Evolutionary conservation across 2,113 vertebrate species (phyloP).

Genomic region (Neomonachus schauinslandi): DNA sequence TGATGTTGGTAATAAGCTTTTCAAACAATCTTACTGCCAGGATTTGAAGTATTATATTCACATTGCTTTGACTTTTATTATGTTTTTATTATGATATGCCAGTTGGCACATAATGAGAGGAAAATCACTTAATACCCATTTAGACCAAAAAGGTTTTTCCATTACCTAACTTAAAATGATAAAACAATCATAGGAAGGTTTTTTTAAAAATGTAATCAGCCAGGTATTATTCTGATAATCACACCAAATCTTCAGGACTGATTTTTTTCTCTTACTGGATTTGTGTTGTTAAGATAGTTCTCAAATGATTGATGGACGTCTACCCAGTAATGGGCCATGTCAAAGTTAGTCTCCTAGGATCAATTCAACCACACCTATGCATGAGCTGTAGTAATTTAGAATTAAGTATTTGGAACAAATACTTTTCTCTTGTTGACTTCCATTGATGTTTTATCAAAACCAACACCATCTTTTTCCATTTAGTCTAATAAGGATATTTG

Average conservation of each 20-base stretch:
- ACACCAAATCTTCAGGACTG: not conserved
- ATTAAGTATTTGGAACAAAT: not conserved
- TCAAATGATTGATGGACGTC: accelerated
- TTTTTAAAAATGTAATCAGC: not conserved
- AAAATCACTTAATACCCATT: not conserved
- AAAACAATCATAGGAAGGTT: not conserved
- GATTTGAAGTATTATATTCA: not conserved
- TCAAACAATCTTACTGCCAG: slow-evolving; percentile 28
- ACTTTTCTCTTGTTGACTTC: not conserved
- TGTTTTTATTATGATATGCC: not conserved
- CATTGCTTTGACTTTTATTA: not conserved
- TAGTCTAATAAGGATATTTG: not conserved
- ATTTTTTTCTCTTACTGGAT: not conserved
- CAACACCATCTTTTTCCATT: not conserved
- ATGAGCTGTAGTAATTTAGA: not conserved
- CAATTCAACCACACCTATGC: not conserved
- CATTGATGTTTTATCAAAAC: not conserved
- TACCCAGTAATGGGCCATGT: not conserved
- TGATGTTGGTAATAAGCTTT: not conserved
- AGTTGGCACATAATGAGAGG: not conserved
- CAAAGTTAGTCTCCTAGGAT: not conserved
- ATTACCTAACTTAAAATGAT: not conserved
- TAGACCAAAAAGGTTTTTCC: not conserved
- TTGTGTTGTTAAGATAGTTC: not conserved
- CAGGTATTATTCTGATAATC: not conserved